A percentile compares a stretch with the other conserved stretches of the same genome.
Conservation (phyloP, 2,797 vertebrate genomes). For the Macropus fuliginosus region DNA sequence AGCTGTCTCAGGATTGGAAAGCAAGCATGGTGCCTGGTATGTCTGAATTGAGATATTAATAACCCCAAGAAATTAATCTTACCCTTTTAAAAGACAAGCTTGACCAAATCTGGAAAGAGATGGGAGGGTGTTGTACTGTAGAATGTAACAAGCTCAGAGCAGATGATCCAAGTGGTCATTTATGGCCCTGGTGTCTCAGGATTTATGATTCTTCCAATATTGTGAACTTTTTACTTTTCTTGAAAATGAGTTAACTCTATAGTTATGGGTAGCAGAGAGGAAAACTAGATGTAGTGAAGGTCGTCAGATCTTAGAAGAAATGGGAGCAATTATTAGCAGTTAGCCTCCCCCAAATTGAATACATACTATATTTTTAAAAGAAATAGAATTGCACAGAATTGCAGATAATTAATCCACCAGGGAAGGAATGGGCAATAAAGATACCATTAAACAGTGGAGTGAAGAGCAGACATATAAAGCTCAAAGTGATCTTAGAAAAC, state of each 20-base stretch:
- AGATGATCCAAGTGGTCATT: neutral
- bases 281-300: neutral
- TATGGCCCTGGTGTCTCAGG: neutral
- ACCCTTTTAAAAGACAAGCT: neutral
- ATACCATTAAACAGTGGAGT: neutral
- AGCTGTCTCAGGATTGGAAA: neutral
- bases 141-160: neutral
- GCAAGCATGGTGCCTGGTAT: neutral
- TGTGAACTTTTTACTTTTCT: neutral
- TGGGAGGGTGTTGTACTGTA: neutral
- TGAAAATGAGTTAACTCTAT: neutral
- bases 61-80: neutral
- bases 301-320: neutral
- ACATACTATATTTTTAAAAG: neutral
- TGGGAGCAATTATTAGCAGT: neutral
- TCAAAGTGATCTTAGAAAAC: neutral
- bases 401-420: neutral
- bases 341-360: neutral
- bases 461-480: neutral
- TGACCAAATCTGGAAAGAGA: slow-evolving; percentile 3
- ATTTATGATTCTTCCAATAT: neutral
- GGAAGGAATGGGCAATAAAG: neutral
- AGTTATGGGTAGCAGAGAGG: neutral
- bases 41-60: neutral
- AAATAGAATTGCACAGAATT: neutral